Conservation (phyloP, 35 echinoderm and acorn worm species). For the Diadema setosum region DNA sequence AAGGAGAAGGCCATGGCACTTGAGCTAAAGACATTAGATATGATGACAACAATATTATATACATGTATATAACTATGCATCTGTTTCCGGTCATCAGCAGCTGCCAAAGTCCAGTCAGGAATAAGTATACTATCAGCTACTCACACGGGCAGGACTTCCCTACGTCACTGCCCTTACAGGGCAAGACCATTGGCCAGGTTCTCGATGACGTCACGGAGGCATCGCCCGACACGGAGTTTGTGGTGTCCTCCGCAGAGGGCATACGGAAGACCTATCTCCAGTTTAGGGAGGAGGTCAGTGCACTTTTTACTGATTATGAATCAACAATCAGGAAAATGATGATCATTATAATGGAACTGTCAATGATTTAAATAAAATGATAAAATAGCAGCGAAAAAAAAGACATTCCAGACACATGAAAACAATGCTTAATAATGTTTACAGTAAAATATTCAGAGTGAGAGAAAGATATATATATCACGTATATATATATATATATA, state of each 20-base stretch:
- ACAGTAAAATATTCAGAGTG: no score
- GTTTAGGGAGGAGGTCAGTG: constrained; percentile 32
- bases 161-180: not conserved
- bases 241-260: not conserved
- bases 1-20: no score
- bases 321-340: not conserved
- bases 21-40: no score
- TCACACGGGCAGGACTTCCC: constrained; percentile 31
- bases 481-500: no score
- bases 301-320: no score
- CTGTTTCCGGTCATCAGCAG: no score
- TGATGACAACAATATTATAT: no score
- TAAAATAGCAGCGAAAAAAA: not conserved
- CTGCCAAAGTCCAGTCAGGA: no score
- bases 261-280: constrained; percentile 18
- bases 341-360: not conserved
- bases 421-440: not conserved
- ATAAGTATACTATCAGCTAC: constrained; percentile 67
- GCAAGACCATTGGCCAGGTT: constrained; percentile 21
- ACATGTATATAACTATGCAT: no score
- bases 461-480: no score
- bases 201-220: not conserved
- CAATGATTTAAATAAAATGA: not conserved
- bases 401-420: not conserved
- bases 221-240: constrained; percentile 17